These are phyloP conservation scores for Pomatostomus ruficeps DNA, from an alignment of 2,113 vertebrate species.

Conservation along the genomic window DNA sequence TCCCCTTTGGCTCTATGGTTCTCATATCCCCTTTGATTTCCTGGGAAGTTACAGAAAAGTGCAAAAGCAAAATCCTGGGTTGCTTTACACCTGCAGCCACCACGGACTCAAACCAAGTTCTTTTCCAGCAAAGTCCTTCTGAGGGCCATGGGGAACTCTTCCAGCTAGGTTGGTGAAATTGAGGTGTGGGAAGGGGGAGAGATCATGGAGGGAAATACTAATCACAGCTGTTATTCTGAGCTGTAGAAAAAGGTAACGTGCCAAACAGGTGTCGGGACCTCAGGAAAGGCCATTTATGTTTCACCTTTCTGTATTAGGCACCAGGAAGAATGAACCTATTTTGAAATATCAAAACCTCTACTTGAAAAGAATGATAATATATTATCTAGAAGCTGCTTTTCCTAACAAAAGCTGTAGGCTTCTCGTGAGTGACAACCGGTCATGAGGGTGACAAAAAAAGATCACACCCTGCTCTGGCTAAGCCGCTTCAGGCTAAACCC, in stretches of 20 bases:
- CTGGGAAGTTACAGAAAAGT: not conserved
- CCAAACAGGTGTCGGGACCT: not conserved
- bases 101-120: not conserved
- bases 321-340: not conserved
- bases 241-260: rapidly evolving
- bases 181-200: not conserved
- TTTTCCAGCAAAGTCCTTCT: not conserved
- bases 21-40: not conserved
- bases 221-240: not conserved
- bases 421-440: not conserved
- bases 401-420: not conserved
- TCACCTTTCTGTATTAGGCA: not conserved
- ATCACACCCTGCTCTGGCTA: constrained; percentile 29
- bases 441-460: constrained; percentile 47
- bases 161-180: not conserved
- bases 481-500: constrained; percentile 59
- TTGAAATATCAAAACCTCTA: not conserved
- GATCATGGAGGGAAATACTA: not conserved
- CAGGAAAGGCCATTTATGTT: not conserved
- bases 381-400: not conserved
- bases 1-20: not conserved
- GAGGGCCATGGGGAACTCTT: rapidly evolving
- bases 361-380: not conserved
- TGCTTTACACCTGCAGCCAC: not conserved
- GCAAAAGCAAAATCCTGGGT: not conserved